Base-by-base conservation (phyloP, 2,113 vertebrate species). In the Pardalotus punctatus region DNA sequence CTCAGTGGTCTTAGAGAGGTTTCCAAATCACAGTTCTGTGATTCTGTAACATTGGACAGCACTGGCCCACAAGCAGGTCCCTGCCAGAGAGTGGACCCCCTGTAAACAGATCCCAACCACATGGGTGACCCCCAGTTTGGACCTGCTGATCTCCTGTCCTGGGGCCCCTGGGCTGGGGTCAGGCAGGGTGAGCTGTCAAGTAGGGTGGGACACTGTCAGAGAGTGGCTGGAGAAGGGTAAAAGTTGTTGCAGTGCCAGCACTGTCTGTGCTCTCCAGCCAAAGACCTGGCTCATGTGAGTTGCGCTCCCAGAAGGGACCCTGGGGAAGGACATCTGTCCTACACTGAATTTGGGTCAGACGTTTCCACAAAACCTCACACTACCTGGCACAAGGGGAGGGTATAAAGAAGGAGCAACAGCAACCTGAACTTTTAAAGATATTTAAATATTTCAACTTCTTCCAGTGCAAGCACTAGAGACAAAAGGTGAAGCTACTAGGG, bases 321-420 rank as follows among this genome's bases (percentile, higher is more conserved):
- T 40, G 20, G 65, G 23, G 13, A 57, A 64, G 25, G 9, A 25
- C 29, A 35, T 20, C 18, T 43, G 20, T 35, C 50, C 73, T 25
- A 2, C 3, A 1, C 3, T 29, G 38, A 17, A 17, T 61, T 12
- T 0, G 1, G 40, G 23, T 36, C 67, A 42, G 45, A n/a, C 40
- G 22, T 73, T 31, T 42, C 54, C 42, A 5, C 7, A 5, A 57
- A 65, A 43, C 33, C 15, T 36, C 21, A 12, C 25, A 27, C 8
- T n/a, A 69, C 43, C 71, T 35, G 28, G 18, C 31, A 48, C 61
- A 36, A 35, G 42, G 9, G 14, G 25, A 38, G 21, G 3, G 7
- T 29, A 51, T 11, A 36, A 57, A 76, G 57, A 58, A 54, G 57
- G 27, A 50, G 24, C 0, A 2, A 8, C 19, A 45, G 16, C 61